Base-by-base conservation (phyloP, 2,888 invertebrate genomes). In the Lysandra bellargus region DNA sequence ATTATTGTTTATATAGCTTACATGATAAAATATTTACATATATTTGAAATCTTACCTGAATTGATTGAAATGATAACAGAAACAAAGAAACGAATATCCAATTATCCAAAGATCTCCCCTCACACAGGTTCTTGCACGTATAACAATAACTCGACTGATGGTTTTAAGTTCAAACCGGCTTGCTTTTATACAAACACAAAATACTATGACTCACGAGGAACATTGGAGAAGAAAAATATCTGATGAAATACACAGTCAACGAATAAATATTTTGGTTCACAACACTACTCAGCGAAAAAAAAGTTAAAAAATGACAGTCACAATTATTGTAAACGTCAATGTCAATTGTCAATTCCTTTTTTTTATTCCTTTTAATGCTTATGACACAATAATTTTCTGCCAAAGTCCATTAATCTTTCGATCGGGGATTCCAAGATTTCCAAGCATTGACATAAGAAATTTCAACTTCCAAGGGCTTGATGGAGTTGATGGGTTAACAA, bases 151-250 rank as follows among this genome's bases (percentile, higher is more conserved):
- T 33, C 69, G 57, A 69, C 14, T 69, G 17, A 49, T 49, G 14
- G 12, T 2, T 4, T 69, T 33, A 49, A 14, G 44, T 49, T 23
- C 3, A 23, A 44, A 44, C 44, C 30, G 49, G 75, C 75, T 44
- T 75, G 75, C 44, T 49, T 75, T 37, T 75, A 44, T 75, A 81
- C 81, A 84, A 80, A 81, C 79, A 80, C 78, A 79, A 80, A 81
- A 81, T 81, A 80, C 79, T 81, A 81, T 79, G 81, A 80, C 80
- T 81, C 74, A 77, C 79, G 30, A 61, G 78, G 82, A 83, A 83
- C 80, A 44, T 82, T 83, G 80, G 78, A 81, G 82, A 82, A 82
- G 78, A 57, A 80, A 81, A 80, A 75, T 81, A 82, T 82, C 78
- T 82, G 80, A 78, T 80, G 82, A 69, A 81, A 81, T 78, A 44